These are phyloP conservation scores for Suillia variegata DNA, from an alignment of 2,888 invertebrate species.

Conservation along the genomic window DNA sequence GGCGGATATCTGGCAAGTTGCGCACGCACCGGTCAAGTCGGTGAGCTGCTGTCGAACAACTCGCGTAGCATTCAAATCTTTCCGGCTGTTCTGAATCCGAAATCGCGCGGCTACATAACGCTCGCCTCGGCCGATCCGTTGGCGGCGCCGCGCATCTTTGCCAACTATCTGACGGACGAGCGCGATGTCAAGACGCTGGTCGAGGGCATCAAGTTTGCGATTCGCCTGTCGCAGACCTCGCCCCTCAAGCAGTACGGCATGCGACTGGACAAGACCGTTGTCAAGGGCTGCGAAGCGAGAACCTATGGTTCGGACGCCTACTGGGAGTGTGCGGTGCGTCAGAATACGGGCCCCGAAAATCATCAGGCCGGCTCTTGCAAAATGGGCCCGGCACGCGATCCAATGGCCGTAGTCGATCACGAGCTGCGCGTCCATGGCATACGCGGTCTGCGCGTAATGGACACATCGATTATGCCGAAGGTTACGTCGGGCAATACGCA, in stretches of 20 bases:
- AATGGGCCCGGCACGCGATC: conserved; percentile 77
- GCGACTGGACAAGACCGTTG: conserved; percentile 74
- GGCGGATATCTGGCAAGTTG: conserved; percentile 86
- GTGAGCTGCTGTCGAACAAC: conserved; percentile 73
- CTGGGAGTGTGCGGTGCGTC: conserved; percentile 74
- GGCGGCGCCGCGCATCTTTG: conserved; percentile 82
- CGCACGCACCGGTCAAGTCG: conserved; percentile 84
- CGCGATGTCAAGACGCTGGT: conserved; percentile 79
- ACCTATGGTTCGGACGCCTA: conserved; percentile 76
- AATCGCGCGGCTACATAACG: conserved; percentile 79
- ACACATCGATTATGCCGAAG: conserved; percentile 80
- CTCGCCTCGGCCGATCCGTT: conserved; percentile 79
- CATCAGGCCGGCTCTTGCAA: conserved; percentile 83
- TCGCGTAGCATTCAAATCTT: conserved; percentile 76
- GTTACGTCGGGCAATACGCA: conserved; percentile 80
- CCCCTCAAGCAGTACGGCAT: conserved; percentile 73
- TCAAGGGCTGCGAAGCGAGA: conserved; percentile 74
- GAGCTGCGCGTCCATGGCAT: conserved; percentile 70
- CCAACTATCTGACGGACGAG: conserved; percentile 68
- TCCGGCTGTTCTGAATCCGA: conserved; percentile 83
- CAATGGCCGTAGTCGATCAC: conserved; percentile 76
- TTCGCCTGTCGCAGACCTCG: conserved; percentile 73
- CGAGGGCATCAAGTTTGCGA: conserved; percentile 82
- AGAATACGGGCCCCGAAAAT: conserved; percentile 79
- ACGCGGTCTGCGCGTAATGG: conserved; percentile 72